Conservation (phyloP, 35 echinoderm and acorn worm genomes). For the Anneissia japonica region DNA sequence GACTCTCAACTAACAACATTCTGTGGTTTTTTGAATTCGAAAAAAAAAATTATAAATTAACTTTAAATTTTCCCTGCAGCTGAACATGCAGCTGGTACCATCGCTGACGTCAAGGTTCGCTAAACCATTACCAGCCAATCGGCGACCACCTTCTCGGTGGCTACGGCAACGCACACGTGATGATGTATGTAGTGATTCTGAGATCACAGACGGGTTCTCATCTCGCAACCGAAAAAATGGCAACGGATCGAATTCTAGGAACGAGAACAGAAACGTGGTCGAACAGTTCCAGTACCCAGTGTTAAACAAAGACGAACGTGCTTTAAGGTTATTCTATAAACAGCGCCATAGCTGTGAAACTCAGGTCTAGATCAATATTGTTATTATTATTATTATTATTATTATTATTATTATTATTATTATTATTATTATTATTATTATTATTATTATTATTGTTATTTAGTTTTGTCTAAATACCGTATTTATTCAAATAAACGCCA, state of each 20-base stretch:
- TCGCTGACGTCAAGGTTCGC: background rate
- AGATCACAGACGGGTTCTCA: background rate
- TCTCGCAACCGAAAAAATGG: background rate
- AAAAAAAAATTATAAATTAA: too few relatives aligned
- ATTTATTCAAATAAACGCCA: background rate
- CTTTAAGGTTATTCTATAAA: background rate
- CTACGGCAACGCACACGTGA: background rate
- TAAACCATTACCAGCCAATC: slow-evolving; percentile 1
- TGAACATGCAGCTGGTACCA: background rate
- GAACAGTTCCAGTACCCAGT: background rate
- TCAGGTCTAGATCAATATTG: background rate
- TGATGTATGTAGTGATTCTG: background rate
- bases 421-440: background rate
- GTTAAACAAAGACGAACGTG: background rate
- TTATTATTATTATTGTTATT: background rate
- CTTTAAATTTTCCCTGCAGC: background rate
- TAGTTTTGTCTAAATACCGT: background rate
- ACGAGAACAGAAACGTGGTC: background rate
- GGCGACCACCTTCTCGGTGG: slow-evolving; percentile 13
- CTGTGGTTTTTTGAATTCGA: too few relatives aligned
- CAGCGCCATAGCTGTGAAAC: background rate
- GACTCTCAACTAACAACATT: too few relatives aligned
- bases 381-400: background rate
- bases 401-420: background rate
- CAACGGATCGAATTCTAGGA: background rate